Evolutionary conservation across 1,140 invertebrate species (phyloP), one percentile per base, ranked within the genome.

Genomic region (Chymomyza costata): DNA sequence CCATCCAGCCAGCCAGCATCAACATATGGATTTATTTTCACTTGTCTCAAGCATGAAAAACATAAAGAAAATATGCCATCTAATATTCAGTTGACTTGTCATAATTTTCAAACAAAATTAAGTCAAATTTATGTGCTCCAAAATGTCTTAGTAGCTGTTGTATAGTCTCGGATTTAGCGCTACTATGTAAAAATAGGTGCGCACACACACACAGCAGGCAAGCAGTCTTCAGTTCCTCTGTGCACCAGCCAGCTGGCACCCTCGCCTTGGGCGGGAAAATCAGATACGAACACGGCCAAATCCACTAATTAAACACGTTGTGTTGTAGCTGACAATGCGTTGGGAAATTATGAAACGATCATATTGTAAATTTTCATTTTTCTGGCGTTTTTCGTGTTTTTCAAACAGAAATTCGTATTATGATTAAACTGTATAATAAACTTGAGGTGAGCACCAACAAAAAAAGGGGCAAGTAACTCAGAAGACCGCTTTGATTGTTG

Each of bases 301-400:
- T 78, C 73, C 73, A 78, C 73, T 78, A 78, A 78, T 78, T 78
- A 78, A 73, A 73, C 61, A 70, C 53, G 54, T 65, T 59, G n/a
- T n/a, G n/a, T n/a, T n/a, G n/a, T n/a, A 65, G 74, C 63, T 78
- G 73, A 78, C 71, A 80, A 78, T 78, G 57, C 41, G 14, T 45
- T 34, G 19, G 40, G 16, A 60, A 55, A 49, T 44, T 64, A 39
- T 32, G 35, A 65, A 61, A 65, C 61, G 55, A 71, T 65, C 71
- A 73, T 57, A 64, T 76, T 65, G 46, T 64, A 64, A 64, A 68
- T 70, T 58, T 50, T 39, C 59, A 50, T 66, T 56, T 58, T n/a
- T n/a, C n/a, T n/a, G n/a, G n/a, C 47, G 60, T 40, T 46, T n/a
- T 50, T 51, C 49, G 61, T 53, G 44, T 71, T 67, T 73, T 65